A percentile compares a stretch with the other conserved stretches of the same genome.
phyloP scores from a whole-genome alignment of 2,797 vertebrate species.

The Glossophaga mutica region DNA sequence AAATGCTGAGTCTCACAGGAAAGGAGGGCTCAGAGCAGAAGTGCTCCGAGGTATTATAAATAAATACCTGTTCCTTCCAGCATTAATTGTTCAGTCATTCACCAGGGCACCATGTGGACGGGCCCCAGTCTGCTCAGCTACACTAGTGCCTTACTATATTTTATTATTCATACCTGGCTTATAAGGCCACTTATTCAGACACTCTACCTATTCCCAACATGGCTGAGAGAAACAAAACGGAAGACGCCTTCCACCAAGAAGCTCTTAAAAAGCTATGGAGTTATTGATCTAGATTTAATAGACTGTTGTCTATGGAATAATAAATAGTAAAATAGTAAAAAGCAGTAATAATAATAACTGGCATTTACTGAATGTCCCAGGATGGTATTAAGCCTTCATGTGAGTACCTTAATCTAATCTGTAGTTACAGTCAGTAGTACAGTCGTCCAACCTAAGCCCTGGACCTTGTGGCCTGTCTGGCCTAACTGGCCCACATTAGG shows the following conservation, averaged over 20 bases:
- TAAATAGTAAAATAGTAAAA: neutral
- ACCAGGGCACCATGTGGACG: too few species aligned
- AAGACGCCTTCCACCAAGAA: neutral
- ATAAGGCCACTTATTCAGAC: neutral
- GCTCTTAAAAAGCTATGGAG: neutral
- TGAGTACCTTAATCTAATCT: neutral
- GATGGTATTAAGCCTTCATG: neutral
- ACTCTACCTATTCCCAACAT: neutral
- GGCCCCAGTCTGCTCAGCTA: too few species aligned
- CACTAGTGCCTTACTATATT: neutral
- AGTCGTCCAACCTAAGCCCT: neutral
- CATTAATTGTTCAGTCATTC: too few species aligned
- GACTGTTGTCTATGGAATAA: neutral
- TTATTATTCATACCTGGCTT: neutral
- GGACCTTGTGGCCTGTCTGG: neutral
- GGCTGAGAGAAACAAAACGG: neutral
- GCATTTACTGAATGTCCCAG: neutral
- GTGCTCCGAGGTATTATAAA: too few species aligned
- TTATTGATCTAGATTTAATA: neutral
- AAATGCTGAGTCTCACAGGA: too few species aligned
- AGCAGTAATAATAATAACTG: neutral
- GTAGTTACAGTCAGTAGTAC: neutral
- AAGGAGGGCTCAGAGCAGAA: too few species aligned
- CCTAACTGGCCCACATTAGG: neutral
- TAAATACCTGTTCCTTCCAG: too few species aligned